Base-by-base conservation (phyloP, 2,888 invertebrate genomes). In the Apoderus coryli region DNA sequence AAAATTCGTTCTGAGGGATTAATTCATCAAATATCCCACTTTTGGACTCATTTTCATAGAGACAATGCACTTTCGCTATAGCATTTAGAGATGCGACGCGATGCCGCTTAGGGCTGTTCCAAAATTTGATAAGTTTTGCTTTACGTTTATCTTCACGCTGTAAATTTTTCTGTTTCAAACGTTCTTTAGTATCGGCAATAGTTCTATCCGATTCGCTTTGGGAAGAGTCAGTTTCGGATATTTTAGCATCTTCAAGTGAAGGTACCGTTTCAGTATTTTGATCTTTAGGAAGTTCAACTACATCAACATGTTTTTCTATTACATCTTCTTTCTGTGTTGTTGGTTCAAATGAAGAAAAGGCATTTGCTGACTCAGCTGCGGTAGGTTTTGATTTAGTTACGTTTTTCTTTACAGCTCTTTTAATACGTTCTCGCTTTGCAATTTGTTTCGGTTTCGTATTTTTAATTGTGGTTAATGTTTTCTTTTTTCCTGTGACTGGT, bases 81-180 rank as follows among this genome's bases (percentile, higher is more conserved):
- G 89, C 89, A 52, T 89, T 89, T 15, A 89, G 57, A 2, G 88
- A 86, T 19, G 89, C 89, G 58, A 86, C 84, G 40, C 89, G 69
- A 51, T 82, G 81, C 25, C 78, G 67, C 56, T 84, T 85, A 13
- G 82, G 80, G 0, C 79, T 80, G 40, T 66, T 67, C 76, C 76
- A 77, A 60, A 76, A 74, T 2, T 73, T 71, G 35, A 72, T 63
- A 19, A 45, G 19, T 36, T 47, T 47, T 1, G 41, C 41, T 38
- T 44, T 42, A 10, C 40, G 34, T 24, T 29, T 41, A 9, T 41
- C 38, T 10, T 42, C 40, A 12, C 41, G 34, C 9, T 24, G 29
- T 7, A 38, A 23, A n/a, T 27, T 32, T 27, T 38, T 37, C 12
- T 27, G 31, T 12, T 35, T 38, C 10, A 31, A 14, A 12, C 30